Conservation (phyloP, 2,888 invertebrate species). For the Hyalella azteca region DNA sequence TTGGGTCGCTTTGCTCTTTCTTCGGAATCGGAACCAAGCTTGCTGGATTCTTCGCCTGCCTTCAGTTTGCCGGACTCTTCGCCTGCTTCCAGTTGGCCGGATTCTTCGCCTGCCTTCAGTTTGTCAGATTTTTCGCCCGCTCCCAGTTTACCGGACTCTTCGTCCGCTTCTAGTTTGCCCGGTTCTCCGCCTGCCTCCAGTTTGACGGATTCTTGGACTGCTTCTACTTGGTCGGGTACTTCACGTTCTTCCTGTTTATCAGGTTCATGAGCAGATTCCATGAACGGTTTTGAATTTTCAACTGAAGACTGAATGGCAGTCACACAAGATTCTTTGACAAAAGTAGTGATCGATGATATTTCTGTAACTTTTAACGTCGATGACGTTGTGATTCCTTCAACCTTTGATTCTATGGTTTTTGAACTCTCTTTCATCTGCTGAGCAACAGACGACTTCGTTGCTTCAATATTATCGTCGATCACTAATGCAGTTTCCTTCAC, state of each 20-base stretch:
- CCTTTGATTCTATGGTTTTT: neutral
- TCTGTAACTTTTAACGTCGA: neutral
- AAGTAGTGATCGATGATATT: neutral
- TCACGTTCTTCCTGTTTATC: too few species aligned
- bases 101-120: too few species aligned
- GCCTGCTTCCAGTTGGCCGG: too few species aligned
- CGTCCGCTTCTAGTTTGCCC: too few species aligned
- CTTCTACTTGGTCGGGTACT: neutral
- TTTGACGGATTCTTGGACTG: neutral
- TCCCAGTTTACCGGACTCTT: too few species aligned
- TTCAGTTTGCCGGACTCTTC: too few species aligned
- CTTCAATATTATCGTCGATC: neutral
- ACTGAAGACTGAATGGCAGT: neutral
- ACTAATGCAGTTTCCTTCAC: neutral
- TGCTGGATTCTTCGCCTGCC: too few species aligned
- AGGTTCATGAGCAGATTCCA: neutral
- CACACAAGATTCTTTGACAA: too few species aligned
- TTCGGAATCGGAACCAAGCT: neutral
- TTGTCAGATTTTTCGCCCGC: too few species aligned
- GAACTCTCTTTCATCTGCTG: neutral
- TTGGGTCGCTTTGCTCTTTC: neutral
- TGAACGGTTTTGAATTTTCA: neutral
- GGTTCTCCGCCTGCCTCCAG: neutral
- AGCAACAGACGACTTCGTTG: neutral
- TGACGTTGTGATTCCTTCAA: neutral